phyloP scores from a whole-genome alignment of 2,888 invertebrate species.

The Adela reaumurella region DNA sequence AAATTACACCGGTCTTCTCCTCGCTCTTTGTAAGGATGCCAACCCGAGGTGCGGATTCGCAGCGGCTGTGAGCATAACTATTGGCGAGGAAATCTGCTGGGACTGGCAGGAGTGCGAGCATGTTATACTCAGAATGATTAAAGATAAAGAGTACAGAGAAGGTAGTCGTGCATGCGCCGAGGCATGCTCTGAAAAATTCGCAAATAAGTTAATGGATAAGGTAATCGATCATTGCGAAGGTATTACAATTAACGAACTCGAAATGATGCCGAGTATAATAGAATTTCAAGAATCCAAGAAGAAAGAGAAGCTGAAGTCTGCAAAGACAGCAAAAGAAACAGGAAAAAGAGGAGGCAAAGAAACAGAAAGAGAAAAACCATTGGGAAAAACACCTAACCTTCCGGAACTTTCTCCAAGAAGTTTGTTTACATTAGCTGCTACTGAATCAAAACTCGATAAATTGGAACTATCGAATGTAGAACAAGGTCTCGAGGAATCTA shows the following conservation, averaged over 20 bases:
- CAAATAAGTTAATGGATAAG: slow-evolving; percentile 26
- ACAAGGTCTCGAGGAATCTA: too few species aligned
- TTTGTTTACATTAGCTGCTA: too few species aligned
- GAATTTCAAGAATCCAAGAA: background rate
- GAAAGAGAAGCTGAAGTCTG: slow-evolving; percentile 12
- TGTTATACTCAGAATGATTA: slow-evolving; percentile 36
- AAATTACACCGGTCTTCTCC: slow-evolving; percentile 61
- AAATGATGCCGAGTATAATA: slow-evolving; percentile 18
- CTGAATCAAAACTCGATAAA: too few species aligned
- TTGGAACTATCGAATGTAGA: too few species aligned
- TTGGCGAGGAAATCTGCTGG: slow-evolving; percentile 53
- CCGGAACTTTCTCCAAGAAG: too few species aligned
- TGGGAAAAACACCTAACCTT: too few species aligned
- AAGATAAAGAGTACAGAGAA: slow-evolving; percentile 32
- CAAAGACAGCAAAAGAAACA: slow-evolving; percentile 23
- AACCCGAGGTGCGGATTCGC: slow-evolving; percentile 54
- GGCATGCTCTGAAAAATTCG: slow-evolving; percentile 28
- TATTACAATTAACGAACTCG: slow-evolving; percentile 31
- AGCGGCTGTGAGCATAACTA: slow-evolving; percentile 52
- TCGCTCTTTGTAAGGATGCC: slow-evolving; percentile 60
- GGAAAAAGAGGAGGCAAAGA: too few species aligned
- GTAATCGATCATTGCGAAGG: slow-evolving; percentile 34
- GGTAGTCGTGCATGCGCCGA: slow-evolving; percentile 32
- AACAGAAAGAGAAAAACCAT: too few species aligned
- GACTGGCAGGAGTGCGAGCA: slow-evolving; percentile 41